Evolutionary conservation across 2,113 vertebrate species (phyloP), one percentile per base, ranked within the genome.

Genomic region (Parus major): DNA sequence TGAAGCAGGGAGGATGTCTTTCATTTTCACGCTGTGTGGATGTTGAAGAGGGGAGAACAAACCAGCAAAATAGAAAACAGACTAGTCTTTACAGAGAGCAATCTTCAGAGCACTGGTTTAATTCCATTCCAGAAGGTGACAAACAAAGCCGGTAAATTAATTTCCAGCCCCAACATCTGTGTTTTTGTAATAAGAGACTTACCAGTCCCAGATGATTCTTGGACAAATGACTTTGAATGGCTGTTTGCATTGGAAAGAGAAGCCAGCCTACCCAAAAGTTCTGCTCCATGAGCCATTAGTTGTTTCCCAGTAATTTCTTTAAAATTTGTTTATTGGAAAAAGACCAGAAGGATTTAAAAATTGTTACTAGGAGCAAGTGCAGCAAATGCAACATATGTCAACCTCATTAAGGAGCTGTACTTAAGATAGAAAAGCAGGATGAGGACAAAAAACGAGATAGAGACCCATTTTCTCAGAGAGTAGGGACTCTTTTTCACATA

Each of bases 221-320:
- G 60, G 46, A 56, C 69, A 91, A 91, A 68, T 92, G 14, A 91
- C 81, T 95, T 91, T 81, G 86, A 95, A 97, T 94, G 44, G 25
- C 64, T 90, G 35, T 93, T 97, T 90, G 66, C 49, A 87, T 61
- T 19, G 31, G 13, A 63, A 72, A 92, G 53, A 92, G 66, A 71
- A 93, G 27, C 35, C 63, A 86, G 7, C 9, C 22, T 76, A 17
- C 11, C 77, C 28, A 59, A 68, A 83, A 90, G 35, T 69, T 96
- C 55, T 81, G 83, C 57, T 95, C 70, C 28, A 42, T 27, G 23
- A 91, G 68, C 27, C 33, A 39, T 81, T 52, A 41, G 36, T 56
- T 68, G 41, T 90, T 97, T 93, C 41, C 53, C 86, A 87, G 50
- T 42, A 93, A 35, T 70, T 87, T 93, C 55, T 96, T 94, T 60